Evolutionary conservation across 2,888 invertebrate genomes (phyloP).

Genomic region (Nebria brevicollis): DNA sequence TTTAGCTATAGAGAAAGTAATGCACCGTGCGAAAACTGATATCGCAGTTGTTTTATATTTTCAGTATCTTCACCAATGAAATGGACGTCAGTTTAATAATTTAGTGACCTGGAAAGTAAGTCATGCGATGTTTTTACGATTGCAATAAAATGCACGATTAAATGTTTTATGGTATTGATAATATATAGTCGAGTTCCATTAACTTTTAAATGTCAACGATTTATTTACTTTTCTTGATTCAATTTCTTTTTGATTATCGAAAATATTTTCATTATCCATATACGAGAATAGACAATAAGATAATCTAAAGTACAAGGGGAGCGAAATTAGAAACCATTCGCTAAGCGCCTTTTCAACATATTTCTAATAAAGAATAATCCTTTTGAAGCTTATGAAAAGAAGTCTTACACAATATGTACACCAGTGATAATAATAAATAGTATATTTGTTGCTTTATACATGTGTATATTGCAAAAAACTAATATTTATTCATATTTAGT

Average conservation of each 20-base stretch:
- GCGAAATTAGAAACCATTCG: no score
- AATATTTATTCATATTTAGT: background rate
- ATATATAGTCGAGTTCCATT: background rate
- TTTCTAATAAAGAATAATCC: background rate
- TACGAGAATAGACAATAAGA: no score
- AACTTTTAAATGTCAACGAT: background rate
- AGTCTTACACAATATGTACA: background rate
- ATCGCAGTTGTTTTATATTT: background rate
- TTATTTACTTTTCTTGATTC: background rate
- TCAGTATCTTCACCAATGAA: background rate
- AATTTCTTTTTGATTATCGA: background rate
- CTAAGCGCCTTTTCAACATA: no score
- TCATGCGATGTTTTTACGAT: background rate
- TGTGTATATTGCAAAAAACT: background rate
- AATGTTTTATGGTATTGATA: background rate
- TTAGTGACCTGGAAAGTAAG: background rate
- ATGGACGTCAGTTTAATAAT: background rate
- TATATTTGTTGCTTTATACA: background rate
- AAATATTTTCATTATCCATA: no score
- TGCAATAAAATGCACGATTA: slow-evolving; percentile 1
- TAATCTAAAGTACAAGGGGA: no score
- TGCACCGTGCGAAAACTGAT: slow-evolving; percentile 13
- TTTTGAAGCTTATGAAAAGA: background rate
- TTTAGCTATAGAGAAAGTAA: slow-evolving; percentile 15
- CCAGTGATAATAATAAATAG: no score